Evolutionary conservation across 2,113 vertebrate species (phyloP).

Genomic region (Glaucomys volans): DNA sequence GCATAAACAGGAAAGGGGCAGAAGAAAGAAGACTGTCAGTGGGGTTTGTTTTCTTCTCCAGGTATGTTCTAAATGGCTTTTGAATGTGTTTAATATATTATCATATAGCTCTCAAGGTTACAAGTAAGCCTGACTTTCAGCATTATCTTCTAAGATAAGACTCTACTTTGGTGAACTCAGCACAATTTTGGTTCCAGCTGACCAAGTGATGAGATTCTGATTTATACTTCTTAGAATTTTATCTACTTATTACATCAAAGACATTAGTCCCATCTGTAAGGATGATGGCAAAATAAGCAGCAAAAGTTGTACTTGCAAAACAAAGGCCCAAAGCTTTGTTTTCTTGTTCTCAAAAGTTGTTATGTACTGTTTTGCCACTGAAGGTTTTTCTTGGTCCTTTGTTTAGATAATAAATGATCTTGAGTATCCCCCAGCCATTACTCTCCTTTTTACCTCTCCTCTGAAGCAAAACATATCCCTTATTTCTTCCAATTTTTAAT

Average conservation of each 20-base stretch:
- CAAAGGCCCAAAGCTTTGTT: neutral
- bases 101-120: neutral
- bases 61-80: neutral
- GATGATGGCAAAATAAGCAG: neutral
- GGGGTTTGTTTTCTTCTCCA: conserved; percentile 35
- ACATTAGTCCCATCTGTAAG: neutral
- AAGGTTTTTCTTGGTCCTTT: conserved; percentile 2
- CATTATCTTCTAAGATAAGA: neutral
- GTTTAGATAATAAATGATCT: neutral
- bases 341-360: neutral
- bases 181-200: neutral
- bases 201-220: neutral
- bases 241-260: neutral
- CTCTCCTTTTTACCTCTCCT: neutral
- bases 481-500: neutral
- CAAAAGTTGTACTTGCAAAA: neutral
- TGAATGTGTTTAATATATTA: conserved; percentile 7
- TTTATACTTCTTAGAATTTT: neutral
- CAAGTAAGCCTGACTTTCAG: neutral
- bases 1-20: neutral
- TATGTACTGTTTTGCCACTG: neutral
- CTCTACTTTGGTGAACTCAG: neutral
- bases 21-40: neutral
- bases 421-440: neutral
- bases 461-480: neutral